Conservation (phyloP, 1,140 invertebrate genomes). For the Whitmania pigra region DNA sequence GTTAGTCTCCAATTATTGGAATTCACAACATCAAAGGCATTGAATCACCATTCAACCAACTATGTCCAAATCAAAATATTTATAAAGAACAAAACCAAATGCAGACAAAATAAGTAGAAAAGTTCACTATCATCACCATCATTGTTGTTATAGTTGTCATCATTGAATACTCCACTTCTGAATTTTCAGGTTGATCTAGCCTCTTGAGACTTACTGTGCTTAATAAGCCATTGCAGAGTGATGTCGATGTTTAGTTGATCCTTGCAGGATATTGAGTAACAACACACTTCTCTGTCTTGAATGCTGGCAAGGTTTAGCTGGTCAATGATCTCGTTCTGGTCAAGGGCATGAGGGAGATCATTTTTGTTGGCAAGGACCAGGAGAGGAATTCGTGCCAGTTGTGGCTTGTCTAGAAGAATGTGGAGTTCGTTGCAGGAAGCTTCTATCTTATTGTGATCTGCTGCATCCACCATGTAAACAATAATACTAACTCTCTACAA, state of each 20-base stretch:
- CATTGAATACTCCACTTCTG: no score
- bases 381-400: constrained; percentile 89
- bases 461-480: constrained; percentile 99
- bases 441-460: constrained; percentile 94
- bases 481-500: constrained; percentile 96
- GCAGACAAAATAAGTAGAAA: no score
- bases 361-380: constrained; percentile 95
- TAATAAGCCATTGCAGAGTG: constrained; percentile 96
- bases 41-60: no score
- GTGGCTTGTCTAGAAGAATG: constrained; percentile 90
- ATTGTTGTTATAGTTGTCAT: no score
- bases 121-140: no score
- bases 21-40: no score
- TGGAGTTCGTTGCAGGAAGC: constrained; percentile 93
- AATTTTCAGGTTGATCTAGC: no score
- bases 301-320: constrained; percentile 94
- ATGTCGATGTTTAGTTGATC: constrained; percentile 99
- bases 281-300: constrained; percentile 98
- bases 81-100: no score
- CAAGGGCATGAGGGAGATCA: constrained; percentile 84
- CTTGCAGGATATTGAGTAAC: constrained; percentile 99
- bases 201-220: constrained; percentile 80
- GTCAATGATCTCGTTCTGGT: constrained; percentile 96
- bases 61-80: no score
- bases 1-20: no score